Evolutionary conservation across 2,888 invertebrate genomes (phyloP).

Genomic region (Acronicta alni): DNA sequence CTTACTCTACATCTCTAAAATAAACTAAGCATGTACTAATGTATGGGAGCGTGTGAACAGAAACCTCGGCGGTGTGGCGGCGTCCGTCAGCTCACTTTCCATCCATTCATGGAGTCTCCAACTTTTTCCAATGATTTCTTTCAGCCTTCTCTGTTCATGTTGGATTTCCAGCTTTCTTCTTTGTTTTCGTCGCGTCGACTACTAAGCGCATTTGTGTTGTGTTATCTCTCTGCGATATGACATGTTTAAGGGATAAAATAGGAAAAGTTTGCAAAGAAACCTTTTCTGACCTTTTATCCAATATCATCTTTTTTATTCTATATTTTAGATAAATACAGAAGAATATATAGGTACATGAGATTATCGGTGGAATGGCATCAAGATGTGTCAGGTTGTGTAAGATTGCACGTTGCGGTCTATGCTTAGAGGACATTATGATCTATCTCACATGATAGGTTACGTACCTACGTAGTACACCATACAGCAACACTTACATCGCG

Average conservation of each 20-base stretch:
- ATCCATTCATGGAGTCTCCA: constrained; percentile 86
- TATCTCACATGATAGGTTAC: constrained; percentile 28
- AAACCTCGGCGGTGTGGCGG: constrained; percentile 70
- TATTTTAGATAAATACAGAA: no score
- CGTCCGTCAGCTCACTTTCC: constrained; percentile 84
- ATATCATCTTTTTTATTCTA: no score
- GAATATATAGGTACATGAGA: constrained; percentile 26
- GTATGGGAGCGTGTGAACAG: constrained; percentile 84
- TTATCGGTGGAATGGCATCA: constrained; percentile 43
- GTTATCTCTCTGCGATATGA: no score
- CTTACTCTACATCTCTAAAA: no score
- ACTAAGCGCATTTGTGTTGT: constrained; percentile 32
- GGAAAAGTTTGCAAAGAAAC: no score
- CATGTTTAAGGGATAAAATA: no score
- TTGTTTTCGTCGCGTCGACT: constrained; percentile 59
- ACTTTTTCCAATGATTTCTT: constrained; percentile 87
- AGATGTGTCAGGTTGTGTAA: constrained; percentile 55
- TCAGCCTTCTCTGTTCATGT: constrained; percentile 74
- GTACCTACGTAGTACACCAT: constrained; percentile 2
- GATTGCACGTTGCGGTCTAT: constrained; percentile 51
- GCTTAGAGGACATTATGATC: constrained; percentile 53
- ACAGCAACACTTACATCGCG: constrained; percentile 8
- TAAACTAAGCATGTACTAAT: constrained; percentile 63
- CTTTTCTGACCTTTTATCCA: no score
- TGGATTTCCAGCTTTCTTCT: constrained; percentile 79